Base-by-base conservation (phyloP, 53 echinoderm and acorn worm species). In the Glandiceps talaboti region DNA sequence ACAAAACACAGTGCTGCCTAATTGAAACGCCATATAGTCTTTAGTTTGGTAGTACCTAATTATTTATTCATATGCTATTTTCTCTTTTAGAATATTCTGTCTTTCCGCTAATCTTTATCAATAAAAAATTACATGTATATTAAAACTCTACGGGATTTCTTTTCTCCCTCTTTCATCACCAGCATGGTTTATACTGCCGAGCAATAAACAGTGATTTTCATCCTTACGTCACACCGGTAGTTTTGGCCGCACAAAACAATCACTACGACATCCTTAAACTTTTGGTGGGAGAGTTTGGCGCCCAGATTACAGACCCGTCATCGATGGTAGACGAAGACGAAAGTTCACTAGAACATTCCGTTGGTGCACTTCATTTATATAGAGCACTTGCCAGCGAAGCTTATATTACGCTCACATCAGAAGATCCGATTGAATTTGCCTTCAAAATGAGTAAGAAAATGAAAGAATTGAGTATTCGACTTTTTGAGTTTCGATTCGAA, bases 191-290 rank as follows among this genome's bases (percentile, higher is more conserved):
- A 32, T 32, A 78, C 26, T 78, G 79, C 28, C 32, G 25, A 30
- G 31, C 79, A 31, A 78, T 6, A 32, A 32, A 78, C 27, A 32
- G 79, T 14, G 32, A 78, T 32, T 78, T 32, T 26, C 79, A 78
- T 32, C 79, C 79, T 1, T 32, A 32, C 25, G 32, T 78, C 6
- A 78, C 79, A 32, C 79, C 79, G 20, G 32, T 78, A 32, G 79
- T 78, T 78, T 32, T 78, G 1, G 79, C 79, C 32, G 79, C 79
- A 12, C 79, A 78, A 26, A 31, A 28, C 31, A 32, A 78, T 78
- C 79, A 32, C 14, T 78, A 78, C 31, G 32, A 78, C 79, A 78
- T 27, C 6, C 31, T 78, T 32, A 78, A 78, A 78, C 79, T 78
- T 1, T 78, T 78, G 27, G 32, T 78, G 27, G 32, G 30, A 20